Evolutionary conservation across 2,797 vertebrate species (phyloP).

Genomic region (Alcedo quadribrachys): DNA sequence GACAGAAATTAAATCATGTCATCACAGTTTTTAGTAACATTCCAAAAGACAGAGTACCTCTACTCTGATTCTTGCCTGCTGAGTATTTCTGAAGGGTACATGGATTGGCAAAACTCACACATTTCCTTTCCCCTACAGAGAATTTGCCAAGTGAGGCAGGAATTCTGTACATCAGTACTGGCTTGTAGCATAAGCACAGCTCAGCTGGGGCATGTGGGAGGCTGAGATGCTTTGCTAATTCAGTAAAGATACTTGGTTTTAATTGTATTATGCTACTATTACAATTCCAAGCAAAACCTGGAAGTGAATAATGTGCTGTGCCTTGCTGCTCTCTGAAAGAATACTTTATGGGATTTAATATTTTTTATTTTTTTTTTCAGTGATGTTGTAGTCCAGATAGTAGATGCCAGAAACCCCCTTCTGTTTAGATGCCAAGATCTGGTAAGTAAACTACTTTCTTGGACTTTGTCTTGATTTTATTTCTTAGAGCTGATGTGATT

Average conservation of each 20-base stretch:
- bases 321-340: neutral
- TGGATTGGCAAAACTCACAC: rapidly evolving
- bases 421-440: constrained; percentile 94
- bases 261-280: no score
- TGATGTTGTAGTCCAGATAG: constrained; percentile 94
- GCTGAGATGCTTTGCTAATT: neutral
- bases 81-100: neutral
- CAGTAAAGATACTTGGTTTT: neutral
- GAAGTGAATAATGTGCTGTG: neutral
- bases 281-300: neutral
- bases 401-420: constrained; percentile 94
- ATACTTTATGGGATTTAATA: neutral
- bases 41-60: neutral
- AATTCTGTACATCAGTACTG: neutral
- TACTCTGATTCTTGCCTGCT: neutral
- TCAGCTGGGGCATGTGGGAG: neutral
- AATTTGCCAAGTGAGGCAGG: neutral
- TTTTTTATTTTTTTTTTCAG: constrained; percentile 80
- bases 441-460: constrained; percentile 77
- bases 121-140: neutral
- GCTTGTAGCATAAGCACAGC: neutral
- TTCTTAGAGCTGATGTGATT: neutral
- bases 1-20: neutral
- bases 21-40: neutral
- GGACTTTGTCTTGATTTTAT: neutral